Evolutionary conservation across 1,140 invertebrate species (phyloP), one percentile per base, ranked within the genome.

Genomic region (Drosophila truncata): DNA sequence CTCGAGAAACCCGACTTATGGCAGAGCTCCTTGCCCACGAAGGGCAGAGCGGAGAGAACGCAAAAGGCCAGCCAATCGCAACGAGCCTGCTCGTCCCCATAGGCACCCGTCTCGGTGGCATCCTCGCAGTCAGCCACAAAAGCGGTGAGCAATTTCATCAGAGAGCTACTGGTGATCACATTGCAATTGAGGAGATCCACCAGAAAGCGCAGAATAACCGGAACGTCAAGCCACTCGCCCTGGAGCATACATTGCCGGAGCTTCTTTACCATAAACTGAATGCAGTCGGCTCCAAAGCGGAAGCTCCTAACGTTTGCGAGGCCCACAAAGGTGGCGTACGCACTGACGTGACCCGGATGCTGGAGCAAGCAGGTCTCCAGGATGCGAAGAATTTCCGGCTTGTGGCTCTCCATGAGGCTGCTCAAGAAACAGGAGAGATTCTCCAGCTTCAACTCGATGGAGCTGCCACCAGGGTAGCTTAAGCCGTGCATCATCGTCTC

Each of bases 171-270:
- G 18, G 97, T 98, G 57, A 99, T 95, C 6, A 99, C 98, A 93
- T 99, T 97, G 90, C 98, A 99, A 92, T 99, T 99, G 0, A 99
- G 98, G 47, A 99, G 94, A 93, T 99, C 98, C 7, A 98, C 96
- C 58, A 99, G 94, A 93, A 99, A 99, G 70, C 98, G 94, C 0
- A 99, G 93, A 9, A 96, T 94, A 92, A 97, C 97, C 64, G 96
- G 94, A 2, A 98, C 97, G 18, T 96, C 95, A 74, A 97, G 96
- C 97, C 98, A 99, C 92, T 97, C 96, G 58, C 96, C 96, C 44
- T 93, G 14, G 93, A 98, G 98, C 31, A 99, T 93, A 25, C 96
- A 95, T 82, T 99, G 97, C 93, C 98, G 97, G 65, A 99, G 97
- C 52, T 96, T 96, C 84, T 97, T 96, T 0, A 98, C 96, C 93